Percentiles rank a stretch among this genome's conserved stretches.
phyloP scores from a whole-genome alignment of 2,797 vertebrate genomes.

The Setipinna tenuifilis region DNA sequence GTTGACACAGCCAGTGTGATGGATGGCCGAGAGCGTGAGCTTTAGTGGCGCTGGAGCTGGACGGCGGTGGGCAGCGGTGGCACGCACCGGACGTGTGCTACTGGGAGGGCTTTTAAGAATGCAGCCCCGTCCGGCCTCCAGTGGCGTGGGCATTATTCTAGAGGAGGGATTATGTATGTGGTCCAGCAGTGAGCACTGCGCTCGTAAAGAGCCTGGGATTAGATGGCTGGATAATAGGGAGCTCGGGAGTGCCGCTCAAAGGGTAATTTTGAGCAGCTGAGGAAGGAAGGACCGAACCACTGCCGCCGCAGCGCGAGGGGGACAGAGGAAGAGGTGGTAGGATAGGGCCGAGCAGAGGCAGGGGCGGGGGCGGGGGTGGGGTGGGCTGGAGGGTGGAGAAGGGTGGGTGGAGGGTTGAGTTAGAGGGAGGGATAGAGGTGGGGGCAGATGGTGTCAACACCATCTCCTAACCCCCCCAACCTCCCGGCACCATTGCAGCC shows the following conservation, averaged over 20 bases:
- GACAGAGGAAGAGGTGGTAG: too few species aligned
- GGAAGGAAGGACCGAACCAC: slow-evolving; percentile 54
- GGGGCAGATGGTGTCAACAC: slow-evolving; percentile 2
- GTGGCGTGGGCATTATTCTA: slow-evolving; percentile 55
- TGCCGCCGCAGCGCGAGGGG: background rate
- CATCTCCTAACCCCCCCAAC: background rate
- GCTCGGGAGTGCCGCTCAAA: slow-evolving; percentile 54
- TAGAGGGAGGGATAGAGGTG: background rate
- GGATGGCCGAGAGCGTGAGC: background rate
- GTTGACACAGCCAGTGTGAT: background rate
- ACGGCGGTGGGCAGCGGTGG: too few species aligned
- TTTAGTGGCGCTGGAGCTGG: background rate
- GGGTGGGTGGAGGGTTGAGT: too few species aligned
- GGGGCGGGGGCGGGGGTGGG: too few species aligned
- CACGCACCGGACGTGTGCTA: too few species aligned
- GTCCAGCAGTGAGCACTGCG: slow-evolving; percentile 63
- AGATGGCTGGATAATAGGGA: slow-evolving; percentile 64
- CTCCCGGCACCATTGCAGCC: background rate
- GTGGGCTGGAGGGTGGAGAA: too few species aligned
- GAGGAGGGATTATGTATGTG: slow-evolving; percentile 60
- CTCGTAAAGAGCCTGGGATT: slow-evolving; percentile 67
- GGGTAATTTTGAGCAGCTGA: slow-evolving; percentile 54
- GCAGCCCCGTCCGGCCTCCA: slow-evolving; percentile 34
- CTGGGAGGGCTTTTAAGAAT: background rate
- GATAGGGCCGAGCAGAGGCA: too few species aligned